Base-by-base conservation (phyloP, 2,797 vertebrate species). In the Cynodonichthys magdalenae region DNA sequence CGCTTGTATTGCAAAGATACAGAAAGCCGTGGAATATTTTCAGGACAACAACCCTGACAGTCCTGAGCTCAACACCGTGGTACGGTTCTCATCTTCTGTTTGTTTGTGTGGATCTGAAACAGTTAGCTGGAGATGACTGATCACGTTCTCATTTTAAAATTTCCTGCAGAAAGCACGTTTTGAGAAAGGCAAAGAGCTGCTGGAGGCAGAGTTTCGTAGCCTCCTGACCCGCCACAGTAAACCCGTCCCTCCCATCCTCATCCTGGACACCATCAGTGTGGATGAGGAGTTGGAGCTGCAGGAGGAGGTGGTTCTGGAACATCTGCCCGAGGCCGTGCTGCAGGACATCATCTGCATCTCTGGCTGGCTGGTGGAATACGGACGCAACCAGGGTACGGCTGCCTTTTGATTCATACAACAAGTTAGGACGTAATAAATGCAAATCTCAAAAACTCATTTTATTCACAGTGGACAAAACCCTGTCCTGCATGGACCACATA, bases 11-110 rank as follows among this genome's bases (percentile, higher is more conserved):
- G 97, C 96, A 53, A 97, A 95, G 89, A 97, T 99, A 73, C 97
- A 98, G 92, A 98, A 98, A 84, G 97, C 97, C 0, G 97, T 99
- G 81, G 97, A 99, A 53, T 99, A 98, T 64, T 99, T 99, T 77
- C 97, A 99, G 80, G 97, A 99, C 84, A 99, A 99, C 75, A 98
- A 96, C 71, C 97, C 97, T 0, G 97, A 99, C 90, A 98, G 97
- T 66, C 97, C 97, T 0, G 97, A 99, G 60, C 94, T 99, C 81
- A 98, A 99, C 90, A 96, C 95, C 29, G 97, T 99, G 95, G 97
- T 99, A 92, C 79, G 85, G 74, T 6, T 12, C 10, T 46, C 18
- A 4, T 24, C 31, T 1, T 11, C 18, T 57, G 11, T 12, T 34
- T 39, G 19, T 54, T 46, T 19, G 46, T 46, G 1, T 19, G 2